Evolutionary conservation across 1,140 invertebrate genomes (phyloP), one percentile per base, ranked within the genome.

Genomic region (Sminthurides bifidus): DNA sequence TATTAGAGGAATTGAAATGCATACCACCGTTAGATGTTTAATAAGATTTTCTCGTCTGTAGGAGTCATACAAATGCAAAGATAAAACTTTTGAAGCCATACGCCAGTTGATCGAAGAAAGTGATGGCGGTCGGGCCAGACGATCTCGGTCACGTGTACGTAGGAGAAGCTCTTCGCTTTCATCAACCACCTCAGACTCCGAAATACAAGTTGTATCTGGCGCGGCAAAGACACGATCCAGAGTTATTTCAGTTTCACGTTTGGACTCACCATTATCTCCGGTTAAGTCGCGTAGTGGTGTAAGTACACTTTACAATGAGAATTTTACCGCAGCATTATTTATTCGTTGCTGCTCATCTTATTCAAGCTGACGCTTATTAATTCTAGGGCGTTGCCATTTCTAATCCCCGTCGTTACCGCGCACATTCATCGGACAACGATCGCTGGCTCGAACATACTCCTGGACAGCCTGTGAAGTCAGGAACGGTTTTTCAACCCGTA

Each of bases 361-460:
- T 41, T 51, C 14, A 12, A 51, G 12, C 41, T 52, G 10, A 24
- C 37, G 17, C 21, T 43, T 30, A 49, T 35, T 23, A 3, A 17
- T 33, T 31, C 5, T 19, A 56, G 33, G 40, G 40, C 17, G 12
- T 49, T 67, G 40, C 81, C 2, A 76, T 84, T n/a, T 75, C 79
- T 0, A 87, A 87, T 69, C 77, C 77, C 17, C 72, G 84, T 4
- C 82, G 88, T 59, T 73, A 84, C 45, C 73, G 89, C 37, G 90
- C 87, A 0, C 76, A 83, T 33, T 92, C 88, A 6, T 81, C 80
- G 6, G 75, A 74, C 3, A 80, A 80, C 29, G 74, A 84, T 60
- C 77, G 82, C 17, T 95, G 92, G 89, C 73, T 98, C 1, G 91
- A 95, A 71, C 94, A 98, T 67, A 79, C 83, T 50, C 84, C 91